A percentile compares a stretch with the other conserved stretches of the same genome.
phyloP scores from a whole-genome alignment of 2,888 invertebrate species.

The Caenorhabditis sp. region DNA sequence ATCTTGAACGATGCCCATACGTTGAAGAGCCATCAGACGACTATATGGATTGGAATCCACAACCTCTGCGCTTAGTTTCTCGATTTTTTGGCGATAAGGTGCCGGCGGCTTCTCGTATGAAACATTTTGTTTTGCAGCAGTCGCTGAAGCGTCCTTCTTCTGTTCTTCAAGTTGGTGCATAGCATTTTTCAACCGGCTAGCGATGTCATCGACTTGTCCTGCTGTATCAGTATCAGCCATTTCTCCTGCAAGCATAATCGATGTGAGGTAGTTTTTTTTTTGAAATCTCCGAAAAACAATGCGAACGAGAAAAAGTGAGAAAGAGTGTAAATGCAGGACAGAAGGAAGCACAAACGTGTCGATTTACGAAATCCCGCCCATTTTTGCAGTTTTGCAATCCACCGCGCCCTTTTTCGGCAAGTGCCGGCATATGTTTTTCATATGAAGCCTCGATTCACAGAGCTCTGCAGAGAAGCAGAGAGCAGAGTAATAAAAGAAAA shows the following conservation, averaged over 20 bases:
- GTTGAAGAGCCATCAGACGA: slow-evolving; percentile 96
- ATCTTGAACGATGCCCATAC: slow-evolving; percentile 99
- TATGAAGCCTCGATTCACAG: too few relatives aligned
- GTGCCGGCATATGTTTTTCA: slow-evolving; percentile 2
- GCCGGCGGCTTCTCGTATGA: background rate
- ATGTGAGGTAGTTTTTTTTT: too few relatives aligned
- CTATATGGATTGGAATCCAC: slow-evolving; percentile 96
- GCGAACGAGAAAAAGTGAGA: background rate
- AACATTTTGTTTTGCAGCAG: background rate
- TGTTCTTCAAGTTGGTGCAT: background rate
- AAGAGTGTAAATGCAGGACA: background rate
- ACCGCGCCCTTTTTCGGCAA: slow-evolving; percentile 45
- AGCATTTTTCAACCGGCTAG: slow-evolving; percentile 7
- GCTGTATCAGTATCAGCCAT: background rate
- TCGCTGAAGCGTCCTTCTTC: slow-evolving; percentile 6
- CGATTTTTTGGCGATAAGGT: slow-evolving; percentile 79
- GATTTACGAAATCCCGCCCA: slow-evolving; percentile 62
- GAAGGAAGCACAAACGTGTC: slow-evolving; percentile 46
- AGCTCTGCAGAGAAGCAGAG: too few relatives aligned
- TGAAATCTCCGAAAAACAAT: background rate
- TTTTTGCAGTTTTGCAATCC: slow-evolving; percentile 60
- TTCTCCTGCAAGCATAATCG: background rate
- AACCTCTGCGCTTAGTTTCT: slow-evolving; percentile 88
- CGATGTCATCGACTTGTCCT: slow-evolving; percentile 3
- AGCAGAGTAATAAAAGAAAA: too few relatives aligned